Evolutionary conservation across 2,888 invertebrate genomes (phyloP).

Genomic region (Bellardia pandia): DNA sequence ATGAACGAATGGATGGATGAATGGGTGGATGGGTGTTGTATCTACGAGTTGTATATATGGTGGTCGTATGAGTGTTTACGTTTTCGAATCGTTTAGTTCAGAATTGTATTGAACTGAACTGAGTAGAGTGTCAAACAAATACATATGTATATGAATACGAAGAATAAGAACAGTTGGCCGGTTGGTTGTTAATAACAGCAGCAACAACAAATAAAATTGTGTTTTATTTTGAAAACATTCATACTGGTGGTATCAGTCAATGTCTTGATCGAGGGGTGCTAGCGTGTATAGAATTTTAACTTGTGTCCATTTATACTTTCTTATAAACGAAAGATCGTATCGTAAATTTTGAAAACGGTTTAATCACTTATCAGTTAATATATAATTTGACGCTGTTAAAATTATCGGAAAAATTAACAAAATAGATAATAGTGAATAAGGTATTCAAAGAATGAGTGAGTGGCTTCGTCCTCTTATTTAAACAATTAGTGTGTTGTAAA

Average conservation of each 20-base stretch:
- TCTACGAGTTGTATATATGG: background rate
- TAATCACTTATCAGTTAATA: constrained; percentile 44
- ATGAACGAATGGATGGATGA: background rate
- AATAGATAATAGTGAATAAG: background rate
- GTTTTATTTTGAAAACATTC: constrained; percentile 62
- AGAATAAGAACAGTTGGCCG: constrained; percentile 59
- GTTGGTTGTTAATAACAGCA: constrained; percentile 35
- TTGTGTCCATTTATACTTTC: constrained; percentile 10
- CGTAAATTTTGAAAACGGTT: constrained; percentile 10
- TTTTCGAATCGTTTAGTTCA: background rate
- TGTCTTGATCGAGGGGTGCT: constrained; percentile 60
- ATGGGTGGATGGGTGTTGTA: background rate
- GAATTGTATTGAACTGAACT: constrained; percentile 8
- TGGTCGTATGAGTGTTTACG: constrained; percentile 1
- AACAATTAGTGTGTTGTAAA: background rate
- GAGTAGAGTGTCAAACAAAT: constrained; percentile 47
- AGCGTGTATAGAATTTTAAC: constrained; percentile 15
- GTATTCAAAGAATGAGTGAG: background rate
- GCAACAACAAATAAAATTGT: constrained; percentile 31
- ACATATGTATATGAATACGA: background rate
- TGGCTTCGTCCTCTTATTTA: constrained; percentile 3
- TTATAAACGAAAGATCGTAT: background rate
- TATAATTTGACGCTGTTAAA: constrained; percentile 41
- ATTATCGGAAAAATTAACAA: background rate
- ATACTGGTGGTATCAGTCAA: constrained; percentile 63